These are phyloP conservation scores for Penaeus indicus DNA, from an alignment of 1,140 invertebrate species.

Conservation along the genomic window DNA sequence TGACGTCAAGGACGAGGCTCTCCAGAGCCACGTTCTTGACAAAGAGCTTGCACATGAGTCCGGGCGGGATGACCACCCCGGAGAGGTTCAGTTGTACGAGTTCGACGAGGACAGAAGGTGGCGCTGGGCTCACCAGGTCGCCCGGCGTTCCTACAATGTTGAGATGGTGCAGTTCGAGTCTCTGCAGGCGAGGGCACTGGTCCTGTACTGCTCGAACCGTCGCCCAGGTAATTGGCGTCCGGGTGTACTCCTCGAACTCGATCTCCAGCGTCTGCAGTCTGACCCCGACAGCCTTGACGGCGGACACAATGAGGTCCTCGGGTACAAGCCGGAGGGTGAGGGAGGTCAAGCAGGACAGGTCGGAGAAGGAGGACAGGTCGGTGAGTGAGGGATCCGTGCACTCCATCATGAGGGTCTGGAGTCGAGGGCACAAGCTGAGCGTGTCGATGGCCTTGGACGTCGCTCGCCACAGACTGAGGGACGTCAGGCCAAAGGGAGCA, in stretches of 20 bases:
- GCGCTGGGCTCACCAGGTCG: not conserved
- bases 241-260: slow-evolving; percentile 40
- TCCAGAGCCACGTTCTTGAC: slow-evolving; percentile 19
- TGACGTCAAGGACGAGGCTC: slow-evolving; percentile 27
- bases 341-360: slow-evolving; percentile 16
- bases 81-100: slow-evolving; percentile 31
- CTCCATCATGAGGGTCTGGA: slow-evolving; percentile 46
- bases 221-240: slow-evolving; percentile 20
- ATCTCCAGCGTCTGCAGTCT: slow-evolving; percentile 33
- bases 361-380: not conserved
- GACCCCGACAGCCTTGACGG: slow-evolving; percentile 1
- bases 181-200: slow-evolving; percentile 19
- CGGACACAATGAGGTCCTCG: slow-evolving; percentile 27
- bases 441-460: slow-evolving; percentile 27
- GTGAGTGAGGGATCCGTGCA: slow-evolving; percentile 34
- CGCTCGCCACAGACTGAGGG: slow-evolving; percentile 29
- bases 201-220: not conserved
- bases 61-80: slow-evolving; percentile 11
- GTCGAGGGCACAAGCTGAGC: slow-evolving; percentile 26
- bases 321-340: slow-evolving; percentile 37
- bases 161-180: slow-evolving; percentile 28
- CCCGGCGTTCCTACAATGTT: not conserved
- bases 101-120: slow-evolving; percentile 1
- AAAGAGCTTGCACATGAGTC: not conserved
- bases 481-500: slow-evolving; percentile 33